Evolutionary conservation across 2,113 vertebrate genomes (phyloP), one percentile per base, ranked within the genome.

Genomic region (Macrotus californicus): DNA sequence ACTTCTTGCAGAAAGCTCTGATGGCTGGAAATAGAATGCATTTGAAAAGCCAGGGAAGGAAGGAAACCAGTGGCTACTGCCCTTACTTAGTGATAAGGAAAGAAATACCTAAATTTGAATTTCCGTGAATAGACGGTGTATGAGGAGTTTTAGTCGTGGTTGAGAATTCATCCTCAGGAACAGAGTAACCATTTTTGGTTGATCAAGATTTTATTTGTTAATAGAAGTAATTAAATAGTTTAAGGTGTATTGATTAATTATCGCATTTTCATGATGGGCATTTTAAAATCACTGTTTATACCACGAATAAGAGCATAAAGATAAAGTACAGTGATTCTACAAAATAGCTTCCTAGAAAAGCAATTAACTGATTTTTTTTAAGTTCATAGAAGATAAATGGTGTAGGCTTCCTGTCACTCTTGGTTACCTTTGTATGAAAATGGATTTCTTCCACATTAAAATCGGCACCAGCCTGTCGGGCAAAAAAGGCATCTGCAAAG

Each of bases 401-500:
- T 0, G 0, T 89, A 95, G 97, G 94, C 73, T 90, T 97, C 94
- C 97, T 98, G 98, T 97, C 98, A 98, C 90, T 98, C 97, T 98
- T 98, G 97, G 97, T 98, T 98, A 98, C 98, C 98, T 98, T 98
- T 98, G 96, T 98, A 97, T 97, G 97, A 97, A 98, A 98, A 98
- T 98, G 97, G 98, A 98, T 98, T 97, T 97, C 97, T 98, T 98
- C 98, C 98, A 98, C 98, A 98, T 98, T 97, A 98, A 98, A 98
- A 97, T 96, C 85, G 94, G 98, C 98, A 98, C 97, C 97, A 97
- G 97, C 96, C 97, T 98, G 98, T 98, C 90, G 96, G 96, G 87
- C 88, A 54, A 96, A 96, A 96, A 98, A 98, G 97, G 94, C 94
- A 96, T 98, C 97, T 97, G 93, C 93, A 96, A 94, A 97, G 97